Evolutionary conservation across 2,113 vertebrate species (phyloP).

Genomic region (Psilopogon haemacephalus): DNA sequence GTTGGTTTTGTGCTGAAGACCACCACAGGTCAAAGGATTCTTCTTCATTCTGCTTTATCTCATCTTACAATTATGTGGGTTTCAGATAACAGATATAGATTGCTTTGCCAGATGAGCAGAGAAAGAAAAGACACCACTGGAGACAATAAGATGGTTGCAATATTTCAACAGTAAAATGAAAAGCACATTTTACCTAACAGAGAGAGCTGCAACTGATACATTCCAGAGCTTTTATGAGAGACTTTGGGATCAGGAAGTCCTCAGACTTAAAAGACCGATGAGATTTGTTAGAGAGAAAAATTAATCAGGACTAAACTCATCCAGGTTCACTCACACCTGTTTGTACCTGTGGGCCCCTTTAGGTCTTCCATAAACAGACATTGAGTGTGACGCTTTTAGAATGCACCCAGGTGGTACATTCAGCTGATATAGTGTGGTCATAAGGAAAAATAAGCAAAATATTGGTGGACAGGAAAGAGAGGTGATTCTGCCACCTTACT

Average conservation of each 20-base stretch:
- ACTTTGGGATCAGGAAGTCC: not conserved
- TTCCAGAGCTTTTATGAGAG: not conserved
- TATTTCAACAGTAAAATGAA: not conserved
- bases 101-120: conserved; percentile 19
- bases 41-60: conserved; percentile 16
- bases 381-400: not conserved
- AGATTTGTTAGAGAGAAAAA: not conserved
- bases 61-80: conserved; percentile 3
- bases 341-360: not conserved
- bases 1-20: conserved; percentile 3
- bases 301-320: not conserved
- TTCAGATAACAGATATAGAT: not conserved
- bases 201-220: not conserved
- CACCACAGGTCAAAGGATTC: not conserved
- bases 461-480: not conserved
- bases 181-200: not conserved
- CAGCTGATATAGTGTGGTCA: not conserved
- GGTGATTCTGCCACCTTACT: too few relatives aligned
- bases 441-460: not conserved
- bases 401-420: not conserved
- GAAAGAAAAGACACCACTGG: not conserved
- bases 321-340: not conserved
- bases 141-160: not conserved
- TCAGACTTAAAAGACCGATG: not conserved
- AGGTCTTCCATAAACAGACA: not conserved